Percentiles rank a stretch among this genome's conserved stretches.
Evolutionary conservation across 2,888 invertebrate genomes (phyloP).

Genomic region (Chymomyza procnemis): DNA sequence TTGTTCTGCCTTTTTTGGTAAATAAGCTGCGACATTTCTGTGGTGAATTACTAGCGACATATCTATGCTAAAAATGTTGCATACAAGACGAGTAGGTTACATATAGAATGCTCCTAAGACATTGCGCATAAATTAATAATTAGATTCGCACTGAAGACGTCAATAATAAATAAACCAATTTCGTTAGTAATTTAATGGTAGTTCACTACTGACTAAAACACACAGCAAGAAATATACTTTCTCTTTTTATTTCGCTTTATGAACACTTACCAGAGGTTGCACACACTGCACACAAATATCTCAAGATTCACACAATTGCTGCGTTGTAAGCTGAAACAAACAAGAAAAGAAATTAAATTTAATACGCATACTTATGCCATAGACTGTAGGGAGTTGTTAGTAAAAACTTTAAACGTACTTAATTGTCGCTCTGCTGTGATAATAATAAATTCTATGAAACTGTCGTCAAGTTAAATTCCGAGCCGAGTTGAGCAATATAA

Average conservation of each 20-base stretch:
- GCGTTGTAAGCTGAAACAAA: conserved; percentile 6
- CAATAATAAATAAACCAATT: too few species aligned
- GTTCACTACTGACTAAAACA: too few species aligned
- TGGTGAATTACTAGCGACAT: too few species aligned
- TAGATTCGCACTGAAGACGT: too few species aligned
- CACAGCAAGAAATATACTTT: too few species aligned
- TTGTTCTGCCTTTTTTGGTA: too few species aligned
- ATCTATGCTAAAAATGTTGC: too few species aligned
- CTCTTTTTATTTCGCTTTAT: background rate
- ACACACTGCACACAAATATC: background rate
- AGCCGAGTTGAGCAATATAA: background rate
- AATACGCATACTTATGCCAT: conserved; percentile 48
- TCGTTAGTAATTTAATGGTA: too few species aligned
- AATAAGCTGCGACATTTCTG: too few species aligned
- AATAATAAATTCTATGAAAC: background rate
- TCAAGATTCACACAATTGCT: background rate
- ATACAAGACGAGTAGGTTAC: too few species aligned
- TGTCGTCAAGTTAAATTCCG: background rate
- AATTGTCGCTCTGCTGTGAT: background rate
- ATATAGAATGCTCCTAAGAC: too few species aligned
- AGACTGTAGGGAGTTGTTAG: conserved; percentile 20
- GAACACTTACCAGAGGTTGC: conserved; percentile 38
- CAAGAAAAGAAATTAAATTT: conserved; percentile 37
- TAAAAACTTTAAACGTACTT: background rate
- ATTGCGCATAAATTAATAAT: too few species aligned